Evolutionary conservation across 2,797 vertebrate species (phyloP), one percentile per base, ranked within the genome.

Genomic region (Melanotaenia boesemani): DNA sequence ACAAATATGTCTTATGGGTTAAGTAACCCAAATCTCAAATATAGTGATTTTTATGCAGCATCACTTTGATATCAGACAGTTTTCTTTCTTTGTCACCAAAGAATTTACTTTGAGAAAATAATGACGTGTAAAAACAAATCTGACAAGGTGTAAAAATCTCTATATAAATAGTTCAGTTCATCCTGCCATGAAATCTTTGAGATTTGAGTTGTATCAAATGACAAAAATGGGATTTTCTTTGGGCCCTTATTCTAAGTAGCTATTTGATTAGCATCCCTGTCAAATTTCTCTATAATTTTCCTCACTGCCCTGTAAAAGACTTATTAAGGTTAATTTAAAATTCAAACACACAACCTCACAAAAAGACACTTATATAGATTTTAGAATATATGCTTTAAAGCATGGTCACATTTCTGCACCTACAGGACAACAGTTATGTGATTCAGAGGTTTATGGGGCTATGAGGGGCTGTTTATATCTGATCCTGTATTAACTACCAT

Each of bases 401-500:
- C 79, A 75, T 56, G 7, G 22, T 70, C 54, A 26, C 37, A 57
- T 78, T 54, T 57, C 15, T 39, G 63, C 36, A 28, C 32, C 13
- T 30, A 4, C 36, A 41, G 22, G 39, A 72, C 37, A 37, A 32
- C 62, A 56, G 67, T 18, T 68, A 58, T 59, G 41, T 75, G 78
- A 65, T 16, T 79, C 50, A 46, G 74, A 79, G 78, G 81, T 81
- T 86, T 84, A 69, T 3, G 39, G 50, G 37, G 22, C 61, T 63
- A 74, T 56, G 73, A 22, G 0, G 55, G 67, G 70, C 48, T 90
- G 89, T 88, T 87, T 91, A 82, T 89, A 68, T 79, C 72, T 81
- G 65, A 82, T 72, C 60, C 72, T 74, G 12, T 34, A 72, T 80
- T 62, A 63, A 68, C 32, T 62, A 74, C 70, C 76, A 65, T 52